Base-by-base conservation (phyloP, 2,797 vertebrate species). In the Lateolabrax maculatus region DNA sequence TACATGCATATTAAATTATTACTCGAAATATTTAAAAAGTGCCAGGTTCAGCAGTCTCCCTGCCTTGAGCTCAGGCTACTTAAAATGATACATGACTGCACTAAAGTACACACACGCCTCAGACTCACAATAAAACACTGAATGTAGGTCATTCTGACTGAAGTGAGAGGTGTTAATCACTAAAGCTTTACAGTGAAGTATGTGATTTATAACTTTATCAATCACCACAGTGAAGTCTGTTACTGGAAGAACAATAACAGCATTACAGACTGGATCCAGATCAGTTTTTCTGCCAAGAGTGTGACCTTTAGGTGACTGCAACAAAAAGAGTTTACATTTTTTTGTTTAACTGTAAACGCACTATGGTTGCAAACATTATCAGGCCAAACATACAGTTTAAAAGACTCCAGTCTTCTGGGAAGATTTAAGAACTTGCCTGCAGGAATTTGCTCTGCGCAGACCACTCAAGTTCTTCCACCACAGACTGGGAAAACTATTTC, bases 11-110 rank as follows among this genome's bases (percentile, higher is more conserved):
- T 11, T 48, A 1, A 11, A 1, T 58, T 49, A 36, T n/a, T 34
- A 62, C 15, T 70, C 37, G 41, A 73, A 58, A 85, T 75, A 75
- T 81, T 64, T 44, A 31, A 73, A 75, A 39, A 4, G 23, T 41
- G 13, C 43, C 46, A 37, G 41, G 7, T 62, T 80, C 46, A 61
- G 21, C 41, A 36, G 66, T 53, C 29, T 0, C 21, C 19, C 57
- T 51, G 51, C 34, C 46, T 21, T 23, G 49, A 49, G 57, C 21
- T 67, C 31, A 57, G 49, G 15, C 41, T 43, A 3, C 51, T 62
- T 43, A 6, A 65, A 37, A 56, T 60, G 62, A 25, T 0, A 37
- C 39, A 55, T 51, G 6, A 31, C 1, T 16, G 21, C 16, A 37
- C 37, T 31, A 3, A 15, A 44, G 25, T 49, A 37, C 2, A 36